A percentile compares a stretch with the other conserved stretches of the same genome.
phyloP scores from a whole-genome alignment of 2,113 vertebrate species.

The Candoia aspera region DNA sequence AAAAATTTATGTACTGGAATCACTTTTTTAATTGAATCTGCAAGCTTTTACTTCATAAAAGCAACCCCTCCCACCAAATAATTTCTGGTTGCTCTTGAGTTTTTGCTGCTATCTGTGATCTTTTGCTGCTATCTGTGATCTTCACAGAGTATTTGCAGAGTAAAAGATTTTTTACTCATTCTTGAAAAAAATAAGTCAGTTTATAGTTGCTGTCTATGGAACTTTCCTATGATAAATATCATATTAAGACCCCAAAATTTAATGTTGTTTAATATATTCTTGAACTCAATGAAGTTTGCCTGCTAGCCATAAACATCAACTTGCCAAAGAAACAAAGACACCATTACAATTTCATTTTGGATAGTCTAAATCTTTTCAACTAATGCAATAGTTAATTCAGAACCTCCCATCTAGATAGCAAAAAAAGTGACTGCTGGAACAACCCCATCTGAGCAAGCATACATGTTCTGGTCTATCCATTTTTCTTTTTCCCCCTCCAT shows the following conservation, averaged over 20 bases:
- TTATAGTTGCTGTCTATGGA: not conserved
- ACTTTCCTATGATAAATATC: not conserved
- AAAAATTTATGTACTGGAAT: no score
- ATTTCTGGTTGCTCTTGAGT: not conserved
- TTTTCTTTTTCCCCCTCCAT: not conserved
- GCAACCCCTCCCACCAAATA: not conserved
- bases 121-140: no score
- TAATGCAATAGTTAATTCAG: not conserved
- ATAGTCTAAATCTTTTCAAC: not conserved
- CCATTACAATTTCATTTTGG: not conserved
- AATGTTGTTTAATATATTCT: not conserved
- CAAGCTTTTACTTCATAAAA: not conserved
- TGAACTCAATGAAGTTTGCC: not conserved
- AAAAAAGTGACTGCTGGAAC: not conserved
- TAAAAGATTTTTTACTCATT: no score
- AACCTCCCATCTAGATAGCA: not conserved
- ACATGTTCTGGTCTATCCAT: not conserved
- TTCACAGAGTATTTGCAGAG: no score
- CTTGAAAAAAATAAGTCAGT: not conserved
- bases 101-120: not conserved
- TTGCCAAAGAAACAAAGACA: not conserved
- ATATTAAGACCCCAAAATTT: not conserved
- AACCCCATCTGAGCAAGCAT: not conserved
- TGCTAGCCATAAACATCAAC: not conserved
- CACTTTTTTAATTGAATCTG: no score